Evolutionary conservation across 2,888 invertebrate species (phyloP).

Genomic region (Cerceris rybyensis): DNA sequence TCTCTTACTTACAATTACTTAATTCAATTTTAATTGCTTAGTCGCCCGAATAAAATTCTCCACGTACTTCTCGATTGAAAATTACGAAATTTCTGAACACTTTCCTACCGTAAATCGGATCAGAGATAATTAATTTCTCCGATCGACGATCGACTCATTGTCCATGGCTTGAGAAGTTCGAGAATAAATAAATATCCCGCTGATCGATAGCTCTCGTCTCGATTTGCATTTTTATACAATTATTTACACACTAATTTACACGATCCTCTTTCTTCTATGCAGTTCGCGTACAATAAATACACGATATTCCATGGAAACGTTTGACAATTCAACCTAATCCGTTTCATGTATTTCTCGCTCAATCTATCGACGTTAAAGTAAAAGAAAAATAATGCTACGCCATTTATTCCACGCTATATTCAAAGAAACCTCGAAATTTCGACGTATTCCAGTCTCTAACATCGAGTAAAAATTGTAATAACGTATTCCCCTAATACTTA

Average conservation of each 20-base stretch:
- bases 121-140: too few species aligned
- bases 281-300: conserved; percentile 49
- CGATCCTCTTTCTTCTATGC: conserved; percentile 58
- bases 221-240: conserved; percentile 75
- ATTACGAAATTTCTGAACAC: background rate
- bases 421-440: too few species aligned
- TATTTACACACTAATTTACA: conserved; percentile 81
- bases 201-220: conserved; percentile 26
- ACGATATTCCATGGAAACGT: background rate
- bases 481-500: too few species aligned
- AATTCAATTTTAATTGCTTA: background rate
- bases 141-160: background rate
- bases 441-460: too few species aligned
- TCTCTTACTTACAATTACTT: background rate
- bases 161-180: background rate
- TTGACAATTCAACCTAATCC: background rate
- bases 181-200: conserved; percentile 47
- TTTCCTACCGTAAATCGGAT: background rate
- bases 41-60: too few species aligned
- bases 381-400: too few species aligned
- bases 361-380: too few species aligned
- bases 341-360: too few species aligned
- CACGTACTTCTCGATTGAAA: background rate
- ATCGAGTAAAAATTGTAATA: too few species aligned
- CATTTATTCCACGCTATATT: too few species aligned